Evolutionary conservation across 2,113 vertebrate species (phyloP).

Genomic region (Polypterus senegalus): DNA sequence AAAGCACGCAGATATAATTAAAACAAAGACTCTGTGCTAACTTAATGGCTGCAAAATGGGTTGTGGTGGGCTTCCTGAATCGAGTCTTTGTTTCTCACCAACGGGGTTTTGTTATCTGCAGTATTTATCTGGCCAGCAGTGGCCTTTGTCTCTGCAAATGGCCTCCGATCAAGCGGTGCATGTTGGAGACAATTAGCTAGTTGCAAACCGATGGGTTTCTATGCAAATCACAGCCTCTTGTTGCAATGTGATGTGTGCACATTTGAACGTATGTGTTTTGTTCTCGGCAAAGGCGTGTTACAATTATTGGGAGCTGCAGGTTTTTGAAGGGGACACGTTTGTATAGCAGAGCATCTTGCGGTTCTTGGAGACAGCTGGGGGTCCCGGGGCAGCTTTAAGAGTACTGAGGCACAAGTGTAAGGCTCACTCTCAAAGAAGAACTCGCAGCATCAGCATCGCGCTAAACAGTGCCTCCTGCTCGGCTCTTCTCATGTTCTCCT

Average conservation of each 20-base stretch:
- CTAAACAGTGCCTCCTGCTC: constrained; percentile 1
- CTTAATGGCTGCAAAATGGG: constrained; percentile 44
- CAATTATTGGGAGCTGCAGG: constrained; percentile 46
- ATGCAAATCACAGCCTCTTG: constrained; percentile 65
- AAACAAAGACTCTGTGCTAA: constrained; percentile 50
- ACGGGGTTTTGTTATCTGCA: constrained; percentile 82
- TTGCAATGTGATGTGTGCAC: constrained; percentile 55
- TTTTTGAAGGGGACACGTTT: constrained; percentile 41
- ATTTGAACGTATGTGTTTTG: constrained; percentile 64
- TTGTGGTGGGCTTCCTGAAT: constrained; percentile 66
- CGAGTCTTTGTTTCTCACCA: constrained; percentile 72
- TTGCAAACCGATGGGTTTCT: constrained; percentile 60
- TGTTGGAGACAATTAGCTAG: constrained; percentile 80
- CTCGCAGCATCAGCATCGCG: constrained; percentile 33
- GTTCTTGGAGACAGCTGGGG: constrained; percentile 51
- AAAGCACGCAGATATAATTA: constrained; percentile 58
- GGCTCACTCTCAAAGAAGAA: constrained; percentile 30
- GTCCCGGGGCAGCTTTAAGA: constrained; percentile 43
- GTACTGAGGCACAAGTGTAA: constrained; percentile 29
- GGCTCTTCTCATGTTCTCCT: constrained; percentile 11
- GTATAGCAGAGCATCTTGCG: constrained; percentile 47
- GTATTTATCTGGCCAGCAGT: constrained; percentile 89
- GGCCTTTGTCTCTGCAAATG: constrained; percentile 91
- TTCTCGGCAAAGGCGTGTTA: constrained; percentile 49
- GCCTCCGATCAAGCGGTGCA: constrained; percentile 82